These are phyloP conservation scores for Archilochus colubris DNA, from an alignment of 2,113 vertebrate genomes.

Conservation along the genomic window DNA sequence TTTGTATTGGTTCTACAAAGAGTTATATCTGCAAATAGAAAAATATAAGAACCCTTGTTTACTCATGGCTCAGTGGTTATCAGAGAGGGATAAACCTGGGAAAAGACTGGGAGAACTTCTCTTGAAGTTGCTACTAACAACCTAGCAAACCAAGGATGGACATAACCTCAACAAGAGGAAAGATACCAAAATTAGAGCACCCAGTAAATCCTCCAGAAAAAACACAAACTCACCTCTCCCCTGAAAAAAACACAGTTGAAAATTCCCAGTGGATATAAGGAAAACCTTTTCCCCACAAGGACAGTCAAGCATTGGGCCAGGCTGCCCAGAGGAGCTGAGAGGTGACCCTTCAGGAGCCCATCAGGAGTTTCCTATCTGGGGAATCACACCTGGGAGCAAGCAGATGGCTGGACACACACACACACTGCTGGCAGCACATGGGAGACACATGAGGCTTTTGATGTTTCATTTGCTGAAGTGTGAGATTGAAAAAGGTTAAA, in stretches of 20 bases:
- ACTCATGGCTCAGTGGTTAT: slow-evolving; percentile 72
- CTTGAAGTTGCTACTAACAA: not conserved
- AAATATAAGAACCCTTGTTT: slow-evolving; percentile 55
- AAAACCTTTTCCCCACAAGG: not conserved
- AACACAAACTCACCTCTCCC: not conserved
- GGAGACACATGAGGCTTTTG: not conserved
- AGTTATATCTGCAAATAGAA: slow-evolving; percentile 49
- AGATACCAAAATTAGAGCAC: not conserved
- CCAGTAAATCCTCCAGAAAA: not conserved
- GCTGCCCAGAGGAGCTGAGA: not conserved
- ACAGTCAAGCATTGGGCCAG: not conserved
- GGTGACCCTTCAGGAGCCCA: no score
- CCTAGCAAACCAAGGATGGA: not conserved
- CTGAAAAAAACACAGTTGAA: not conserved
- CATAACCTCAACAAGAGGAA: accelerated
- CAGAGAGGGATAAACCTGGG: slow-evolving; percentile 10
- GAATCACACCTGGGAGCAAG: not conserved
- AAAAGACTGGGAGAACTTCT: not conserved
- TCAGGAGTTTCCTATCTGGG: not conserved
- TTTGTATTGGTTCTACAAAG: slow-evolving; percentile 45
- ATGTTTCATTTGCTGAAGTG: not conserved
- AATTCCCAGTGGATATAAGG: not conserved
- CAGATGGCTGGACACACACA: no score
- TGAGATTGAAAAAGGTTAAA: not conserved
- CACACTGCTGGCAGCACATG: not conserved